phyloP scores from a whole-genome alignment of 2,797 vertebrate genomes.

The Dryobates pubescens region DNA sequence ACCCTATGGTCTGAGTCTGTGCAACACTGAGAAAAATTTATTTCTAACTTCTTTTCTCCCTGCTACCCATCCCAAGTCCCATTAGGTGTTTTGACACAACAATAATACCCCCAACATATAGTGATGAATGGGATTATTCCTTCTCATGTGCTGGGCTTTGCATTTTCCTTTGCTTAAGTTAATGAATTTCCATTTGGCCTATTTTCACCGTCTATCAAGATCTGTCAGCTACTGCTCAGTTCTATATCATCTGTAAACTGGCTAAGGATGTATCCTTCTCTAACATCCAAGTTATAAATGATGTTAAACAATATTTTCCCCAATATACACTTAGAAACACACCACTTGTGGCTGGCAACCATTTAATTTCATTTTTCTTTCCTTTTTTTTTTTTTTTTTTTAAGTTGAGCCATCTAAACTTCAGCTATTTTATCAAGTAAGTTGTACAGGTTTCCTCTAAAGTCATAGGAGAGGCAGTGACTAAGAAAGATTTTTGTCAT shows the following conservation, averaged over 20 bases:
- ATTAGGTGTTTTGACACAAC: neutral
- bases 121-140: neutral
- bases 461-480: neutral
- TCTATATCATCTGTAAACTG: neutral
- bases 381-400: neutral
- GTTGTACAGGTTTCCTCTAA: neutral
- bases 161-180: neutral
- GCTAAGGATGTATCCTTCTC: neutral
- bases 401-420: neutral
- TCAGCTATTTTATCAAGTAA: neutral
- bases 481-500: neutral
- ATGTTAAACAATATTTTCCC: neutral
- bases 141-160: neutral
- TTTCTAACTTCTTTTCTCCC: neutral
- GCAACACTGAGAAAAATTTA: neutral
- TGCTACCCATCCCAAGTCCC: fast-evolving
- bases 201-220: neutral
- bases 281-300: neutral
- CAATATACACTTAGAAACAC: neutral
- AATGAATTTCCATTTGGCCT: neutral
- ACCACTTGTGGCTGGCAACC: fast-evolving
- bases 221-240: neutral
- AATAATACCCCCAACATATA: fast-evolving
- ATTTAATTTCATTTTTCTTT: neutral
- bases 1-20: neutral